phyloP scores from a whole-genome alignment of 2,888 invertebrate species.

The Temnothorax rugatulus region DNA sequence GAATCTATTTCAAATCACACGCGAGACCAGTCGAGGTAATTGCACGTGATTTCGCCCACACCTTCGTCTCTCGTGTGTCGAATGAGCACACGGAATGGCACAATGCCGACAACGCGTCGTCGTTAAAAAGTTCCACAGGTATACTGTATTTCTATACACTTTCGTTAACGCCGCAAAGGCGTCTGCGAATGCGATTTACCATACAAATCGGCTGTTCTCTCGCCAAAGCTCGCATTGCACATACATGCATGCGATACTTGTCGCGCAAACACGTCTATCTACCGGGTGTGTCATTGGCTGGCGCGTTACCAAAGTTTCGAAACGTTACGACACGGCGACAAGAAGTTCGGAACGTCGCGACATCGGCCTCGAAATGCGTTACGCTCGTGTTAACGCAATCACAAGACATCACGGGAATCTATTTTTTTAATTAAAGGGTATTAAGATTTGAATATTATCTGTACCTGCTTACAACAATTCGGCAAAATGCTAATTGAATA shows the following conservation, averaged over 20 bases:
- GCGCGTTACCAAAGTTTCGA: conserved; percentile 46
- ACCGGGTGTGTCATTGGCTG: conserved; percentile 33
- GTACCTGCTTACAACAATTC: neutral
- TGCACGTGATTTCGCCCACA: conserved; percentile 49
- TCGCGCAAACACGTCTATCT: conserved; percentile 7
- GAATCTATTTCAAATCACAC: neutral
- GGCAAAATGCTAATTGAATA: neutral
- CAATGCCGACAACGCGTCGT: conserved; percentile 57
- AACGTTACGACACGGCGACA: conserved; percentile 33
- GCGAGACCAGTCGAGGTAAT: conserved; percentile 15
- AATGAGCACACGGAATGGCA: conserved; percentile 63
- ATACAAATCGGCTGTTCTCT: conserved; percentile 31
- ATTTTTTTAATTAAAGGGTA: neutral
- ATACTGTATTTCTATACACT: conserved; percentile 29
- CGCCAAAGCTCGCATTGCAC: conserved; percentile 21
- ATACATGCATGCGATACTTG: neutral
- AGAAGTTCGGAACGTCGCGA: conserved; percentile 15
- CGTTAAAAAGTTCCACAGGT: conserved; percentile 51
- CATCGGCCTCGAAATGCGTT: conserved; percentile 10
- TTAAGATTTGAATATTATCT: neutral
- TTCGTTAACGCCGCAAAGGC: conserved; percentile 1
- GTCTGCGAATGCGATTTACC: conserved; percentile 19
- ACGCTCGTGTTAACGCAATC: neutral
- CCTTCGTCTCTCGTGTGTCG: conserved; percentile 35
- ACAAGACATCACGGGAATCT: neutral